Conservation (phyloP, 2,888 invertebrate species). For the Cerceris rybyensis region DNA sequence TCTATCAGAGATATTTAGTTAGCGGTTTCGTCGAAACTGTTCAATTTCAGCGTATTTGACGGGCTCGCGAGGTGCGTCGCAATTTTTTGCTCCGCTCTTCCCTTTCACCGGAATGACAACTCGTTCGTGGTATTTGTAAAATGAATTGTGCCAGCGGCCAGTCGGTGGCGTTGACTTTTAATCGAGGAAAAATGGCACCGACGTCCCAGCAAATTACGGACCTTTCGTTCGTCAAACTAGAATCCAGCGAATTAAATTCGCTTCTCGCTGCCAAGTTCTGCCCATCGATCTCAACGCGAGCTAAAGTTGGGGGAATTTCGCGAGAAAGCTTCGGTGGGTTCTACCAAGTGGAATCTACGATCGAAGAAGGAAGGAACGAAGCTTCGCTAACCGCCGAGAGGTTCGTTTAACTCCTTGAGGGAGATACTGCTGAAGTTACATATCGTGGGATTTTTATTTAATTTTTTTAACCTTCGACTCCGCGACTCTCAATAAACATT, state of each 20-base stretch:
- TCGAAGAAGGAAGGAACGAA: too few relatives aligned
- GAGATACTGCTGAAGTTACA: too few relatives aligned
- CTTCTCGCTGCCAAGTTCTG: background rate
- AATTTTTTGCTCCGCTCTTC: background rate
- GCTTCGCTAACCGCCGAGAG: too few relatives aligned
- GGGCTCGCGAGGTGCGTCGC: conserved; percentile 19
- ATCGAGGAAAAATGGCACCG: background rate
- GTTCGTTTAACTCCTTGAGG: too few relatives aligned
- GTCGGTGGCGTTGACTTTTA: background rate
- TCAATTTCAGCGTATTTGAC: background rate
- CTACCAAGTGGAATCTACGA: too few relatives aligned
- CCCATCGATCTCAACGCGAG: background rate
- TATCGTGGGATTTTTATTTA: too few relatives aligned
- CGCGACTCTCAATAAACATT: too few relatives aligned
- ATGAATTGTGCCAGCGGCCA: conserved; percentile 26
- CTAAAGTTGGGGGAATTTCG: too few relatives aligned
- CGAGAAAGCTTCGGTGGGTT: too few relatives aligned
- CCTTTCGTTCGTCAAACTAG: background rate
- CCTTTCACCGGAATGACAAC: conserved; percentile 14
- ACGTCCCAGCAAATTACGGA: background rate
- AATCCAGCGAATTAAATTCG: background rate
- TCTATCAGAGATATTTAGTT: too few relatives aligned
- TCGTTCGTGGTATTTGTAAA: conserved; percentile 10
- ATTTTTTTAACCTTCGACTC: too few relatives aligned
- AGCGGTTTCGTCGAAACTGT: too few relatives aligned